Base-by-base conservation (phyloP, 2,113 vertebrate species). In the Lanius collurio region DNA sequence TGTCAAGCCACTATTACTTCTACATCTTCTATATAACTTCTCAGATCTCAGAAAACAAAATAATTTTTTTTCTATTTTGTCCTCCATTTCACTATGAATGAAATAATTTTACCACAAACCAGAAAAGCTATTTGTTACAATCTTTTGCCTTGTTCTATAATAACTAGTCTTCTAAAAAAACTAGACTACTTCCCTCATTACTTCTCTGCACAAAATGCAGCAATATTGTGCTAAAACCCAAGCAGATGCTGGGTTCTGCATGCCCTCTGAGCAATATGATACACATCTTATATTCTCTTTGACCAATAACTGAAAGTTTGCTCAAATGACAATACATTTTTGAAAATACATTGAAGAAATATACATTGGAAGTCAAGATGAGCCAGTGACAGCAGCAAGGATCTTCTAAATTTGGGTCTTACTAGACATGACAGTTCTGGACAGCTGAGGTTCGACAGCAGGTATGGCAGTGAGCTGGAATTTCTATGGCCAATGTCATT, bases 401-500 rank as follows among this genome's bases (percentile, higher is more conserved):
- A 41, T 53, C 37, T 92, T 52, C 46, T 57, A 79, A 79, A 82
- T 13, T 30, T 60, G 11, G 6, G 21, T 76, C 20, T 53, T 60
- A 27, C 1, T 16, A 75, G 35, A 71, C 27, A 49, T 3, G 5
- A 53, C 33, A 76, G 18, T 17, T 69, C 31, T 69, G 26, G 63
- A 53, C 10, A 80, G n/a, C 31, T 27, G 8, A 74, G 19, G 13
- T 69, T 83, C 60, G 59, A 26, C 0, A 4, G 24, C 37, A 77
- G 44, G 3, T 76, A 63, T 11, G 11, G 67, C 24, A 87, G 4
- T 41, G 17, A 74, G 14, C 33, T 7, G 3, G 33, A 50, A 50
- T 55, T 94, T 86, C 52, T 56, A 21, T 0, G 8, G 27, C 5
- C 17, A 75, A 2, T 56, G 13, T 41, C 1, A 57, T 0, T n/a